These are phyloP conservation scores for Loriculus beryllinus DNA, from an alignment of 2,797 vertebrate species.

Conservation along the genomic window DNA sequence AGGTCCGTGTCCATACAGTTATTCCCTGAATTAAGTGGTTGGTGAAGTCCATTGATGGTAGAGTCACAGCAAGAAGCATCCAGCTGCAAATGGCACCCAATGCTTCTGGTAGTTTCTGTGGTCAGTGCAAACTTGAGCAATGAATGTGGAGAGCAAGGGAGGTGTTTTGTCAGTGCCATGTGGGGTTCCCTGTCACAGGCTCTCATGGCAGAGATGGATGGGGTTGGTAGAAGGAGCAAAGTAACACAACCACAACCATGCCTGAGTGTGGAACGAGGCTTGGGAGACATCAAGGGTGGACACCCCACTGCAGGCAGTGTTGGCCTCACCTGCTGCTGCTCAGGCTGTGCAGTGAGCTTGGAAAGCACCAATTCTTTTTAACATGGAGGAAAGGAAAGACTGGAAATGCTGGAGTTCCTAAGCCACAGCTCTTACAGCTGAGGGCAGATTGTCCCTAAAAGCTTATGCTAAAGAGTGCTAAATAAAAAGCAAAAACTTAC, in stretches of 20 bases:
- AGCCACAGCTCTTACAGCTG: not conserved
- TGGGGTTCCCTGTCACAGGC: not conserved
- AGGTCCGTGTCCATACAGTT: accelerated
- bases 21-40: not conserved
- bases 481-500: not conserved
- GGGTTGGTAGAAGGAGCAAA: not conserved
- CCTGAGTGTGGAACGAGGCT: accelerated
- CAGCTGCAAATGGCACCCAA: not conserved
- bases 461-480: not conserved
- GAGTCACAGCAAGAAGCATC: accelerated
- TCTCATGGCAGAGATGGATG: accelerated
- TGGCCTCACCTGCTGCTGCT: not conserved
- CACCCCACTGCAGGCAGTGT: accelerated
- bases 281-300: not conserved
- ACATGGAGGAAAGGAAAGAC: not conserved
- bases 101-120: not conserved
- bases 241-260: accelerated
- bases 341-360: accelerated
- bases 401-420: not conserved
- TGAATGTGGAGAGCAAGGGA: accelerated
- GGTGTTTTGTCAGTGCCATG: accelerated
- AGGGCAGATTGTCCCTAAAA: not conserved
- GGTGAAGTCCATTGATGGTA: not conserved
- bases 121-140: accelerated
- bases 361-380: not conserved